Evolutionary conservation across 2,797 vertebrate genomes (phyloP), one percentile per base, ranked within the genome.

Genomic region (Macrochelys suwanniensis): DNA sequence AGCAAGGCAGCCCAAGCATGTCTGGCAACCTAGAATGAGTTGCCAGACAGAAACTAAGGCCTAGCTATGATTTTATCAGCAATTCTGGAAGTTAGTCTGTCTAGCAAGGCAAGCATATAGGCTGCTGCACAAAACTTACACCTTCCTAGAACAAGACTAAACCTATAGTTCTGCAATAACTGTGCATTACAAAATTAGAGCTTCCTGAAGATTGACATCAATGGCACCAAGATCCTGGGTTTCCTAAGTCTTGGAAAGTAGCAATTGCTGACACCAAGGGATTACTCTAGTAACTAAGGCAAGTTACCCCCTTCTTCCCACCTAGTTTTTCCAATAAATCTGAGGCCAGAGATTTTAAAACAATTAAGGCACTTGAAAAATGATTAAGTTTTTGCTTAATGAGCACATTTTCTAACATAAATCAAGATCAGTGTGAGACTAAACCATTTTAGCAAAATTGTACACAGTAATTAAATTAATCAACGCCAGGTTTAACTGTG

Each of bases 301-400:
- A 98, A 98, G 81, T 71, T 78, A 96, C 90, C 78, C 91, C 94
- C 94, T 83, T 85, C 85, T 95, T 21, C 53, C 19, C 2, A 2
- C 26, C 57, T 90, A 61, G 91, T 92, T 97, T 96, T 88, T 79
- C 96, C 88, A 96, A 89, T 96, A 97, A 95, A 96, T 91, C 89
- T 97, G 96, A 98, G 97, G 97, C 97, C 95, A 98, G 93, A 97
- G 84, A 57, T 95, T 96, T 93, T 92, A 96, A 98, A 97, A 96
- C 95, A 97, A 97, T 96, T 98, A 98, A 98, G 98, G 98, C 98
- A 98, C 98, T 98, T 98, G 65, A 97, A 98, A 98, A 97, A 93
- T 91, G 94, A 45, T 92, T 94, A 61, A 54, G n/a, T 95, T 19
- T 21, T 87, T 82, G 94, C 90, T 97, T 94, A 89, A 94, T 83